phyloP scores from a whole-genome alignment of 2,797 vertebrate species.

The Channa striata region DNA sequence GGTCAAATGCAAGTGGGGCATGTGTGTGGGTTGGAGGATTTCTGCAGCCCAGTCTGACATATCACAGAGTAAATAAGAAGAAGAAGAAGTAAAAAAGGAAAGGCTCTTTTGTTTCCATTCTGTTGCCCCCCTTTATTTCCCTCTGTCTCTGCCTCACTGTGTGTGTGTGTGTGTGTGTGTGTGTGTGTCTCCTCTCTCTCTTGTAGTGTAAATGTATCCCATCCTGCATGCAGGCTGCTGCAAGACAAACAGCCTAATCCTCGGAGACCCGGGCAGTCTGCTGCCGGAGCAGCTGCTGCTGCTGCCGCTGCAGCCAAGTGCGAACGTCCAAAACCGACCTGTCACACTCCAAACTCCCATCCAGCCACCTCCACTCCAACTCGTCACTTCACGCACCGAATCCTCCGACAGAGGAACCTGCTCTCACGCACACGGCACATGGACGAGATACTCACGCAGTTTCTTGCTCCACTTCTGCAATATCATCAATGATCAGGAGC shows the following conservation, averaged over 20 bases:
- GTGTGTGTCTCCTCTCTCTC: constrained; percentile 11
- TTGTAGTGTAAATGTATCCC: constrained; percentile 63
- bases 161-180: too few species aligned
- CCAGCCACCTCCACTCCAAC: too few species aligned
- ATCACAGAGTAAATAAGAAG: constrained; percentile 52
- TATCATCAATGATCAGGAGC: constrained; percentile 90
- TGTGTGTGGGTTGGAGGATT: constrained; percentile 38
- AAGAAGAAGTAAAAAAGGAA: constrained; percentile 25
- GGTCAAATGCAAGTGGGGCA: constrained; percentile 55
- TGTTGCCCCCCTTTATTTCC: constrained; percentile 17
- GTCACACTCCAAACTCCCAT: constrained; percentile 43
- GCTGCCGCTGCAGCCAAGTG: constrained; percentile 67
- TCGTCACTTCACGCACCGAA: constrained; percentile 7
- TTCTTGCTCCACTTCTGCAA: constrained; percentile 93
- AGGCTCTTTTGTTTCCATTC: constrained; percentile 59
- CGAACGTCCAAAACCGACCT: constrained; percentile 50
- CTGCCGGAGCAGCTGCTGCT: constrained; percentile 68
- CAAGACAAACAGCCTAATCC: constrained; percentile 75
- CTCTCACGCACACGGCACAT: too few species aligned
- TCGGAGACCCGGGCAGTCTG: constrained; percentile 65
- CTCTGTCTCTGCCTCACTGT: background rate
- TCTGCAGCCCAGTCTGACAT: constrained; percentile 62
- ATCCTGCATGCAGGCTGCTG: constrained; percentile 72
- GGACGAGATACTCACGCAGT: constrained; percentile 88
- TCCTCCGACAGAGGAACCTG: constrained; percentile 18